Evolutionary conservation across 2,888 invertebrate species (phyloP).

Genomic region (Synergus gifuensis): DNA sequence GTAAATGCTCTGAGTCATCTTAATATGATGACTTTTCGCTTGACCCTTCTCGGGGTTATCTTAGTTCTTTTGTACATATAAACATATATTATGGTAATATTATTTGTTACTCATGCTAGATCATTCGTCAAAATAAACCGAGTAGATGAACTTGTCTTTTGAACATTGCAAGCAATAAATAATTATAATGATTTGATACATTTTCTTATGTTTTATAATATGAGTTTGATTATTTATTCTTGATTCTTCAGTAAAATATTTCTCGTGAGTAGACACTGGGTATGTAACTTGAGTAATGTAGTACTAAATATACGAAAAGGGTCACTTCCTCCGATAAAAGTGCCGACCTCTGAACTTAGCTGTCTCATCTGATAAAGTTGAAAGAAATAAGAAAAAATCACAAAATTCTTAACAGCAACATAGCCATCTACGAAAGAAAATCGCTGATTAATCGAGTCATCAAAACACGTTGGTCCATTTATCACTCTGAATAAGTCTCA

Average conservation of each 20-base stretch:
- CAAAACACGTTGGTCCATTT: conserved; percentile 38
- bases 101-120: conserved; percentile 57
- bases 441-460: conserved; percentile 23
- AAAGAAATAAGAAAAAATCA: conserved; percentile 47
- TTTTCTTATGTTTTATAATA: background rate
- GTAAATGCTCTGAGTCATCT: conserved; percentile 54
- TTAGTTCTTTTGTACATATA: conserved; percentile 69
- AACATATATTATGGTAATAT: conserved; percentile 70
- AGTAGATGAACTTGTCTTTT: background rate
- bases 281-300: conserved; percentile 57
- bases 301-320: conserved; percentile 61
- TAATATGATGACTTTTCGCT: conserved; percentile 48
- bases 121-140: conserved; percentile 44
- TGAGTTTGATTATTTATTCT: background rate
- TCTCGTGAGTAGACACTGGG: conserved; percentile 45
- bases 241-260: background rate
- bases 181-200: background rate
- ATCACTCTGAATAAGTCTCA: conserved; percentile 37
- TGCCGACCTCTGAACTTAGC: conserved; percentile 55
- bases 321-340: conserved; percentile 61
- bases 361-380: conserved; percentile 59
- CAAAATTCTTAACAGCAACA: conserved; percentile 57
- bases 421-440: conserved; percentile 49
- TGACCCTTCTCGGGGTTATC: conserved; percentile 65
- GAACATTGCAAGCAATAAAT: background rate